phyloP scores from a whole-genome alignment of 2,888 invertebrate species.

The Pandemis corylana region DNA sequence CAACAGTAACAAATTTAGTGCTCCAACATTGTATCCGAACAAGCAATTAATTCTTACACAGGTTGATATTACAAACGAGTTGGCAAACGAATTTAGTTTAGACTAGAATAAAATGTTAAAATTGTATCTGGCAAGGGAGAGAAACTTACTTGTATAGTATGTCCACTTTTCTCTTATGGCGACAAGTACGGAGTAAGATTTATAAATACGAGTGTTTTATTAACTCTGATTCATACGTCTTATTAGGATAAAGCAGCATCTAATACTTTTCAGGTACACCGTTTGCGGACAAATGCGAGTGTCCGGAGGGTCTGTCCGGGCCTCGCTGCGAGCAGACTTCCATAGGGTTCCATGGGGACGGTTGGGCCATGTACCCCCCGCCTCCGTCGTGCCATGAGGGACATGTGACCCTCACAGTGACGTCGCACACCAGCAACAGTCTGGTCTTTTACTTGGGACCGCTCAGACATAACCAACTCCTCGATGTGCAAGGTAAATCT shows the following conservation, averaged over 20 bases:
- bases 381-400: slow-evolving; percentile 94
- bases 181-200: too few relatives aligned
- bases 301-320: slow-evolving; percentile 91
- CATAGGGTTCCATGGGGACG: slow-evolving; percentile 94
- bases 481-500: slow-evolving; percentile 86
- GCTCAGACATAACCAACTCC: slow-evolving; percentile 85
- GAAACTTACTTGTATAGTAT: too few relatives aligned
- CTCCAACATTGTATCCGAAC: slow-evolving; percentile 1
- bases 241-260: background rate
- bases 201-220: too few relatives aligned
- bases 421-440: slow-evolving; percentile 90
- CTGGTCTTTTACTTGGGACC: slow-evolving; percentile 97
- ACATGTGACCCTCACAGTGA: slow-evolving; percentile 91
- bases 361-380: slow-evolving; percentile 96
- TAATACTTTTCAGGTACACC: slow-evolving; percentile 73
- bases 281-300: slow-evolving; percentile 90
- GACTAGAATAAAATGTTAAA: too few relatives aligned
- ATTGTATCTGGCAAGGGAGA: too few relatives aligned
- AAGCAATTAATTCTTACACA: background rate
- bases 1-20: slow-evolving; percentile 27
- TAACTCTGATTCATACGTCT: too few relatives aligned
- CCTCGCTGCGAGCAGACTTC: slow-evolving; percentile 96
- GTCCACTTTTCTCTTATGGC: too few relatives aligned
- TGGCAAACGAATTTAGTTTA: too few relatives aligned
- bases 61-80: background rate